Percentiles rank a stretch among this genome's conserved stretches.
Conservation (phyloP, 2,797 vertebrate genomes). For the Cynodonichthys magdalenae region DNA sequence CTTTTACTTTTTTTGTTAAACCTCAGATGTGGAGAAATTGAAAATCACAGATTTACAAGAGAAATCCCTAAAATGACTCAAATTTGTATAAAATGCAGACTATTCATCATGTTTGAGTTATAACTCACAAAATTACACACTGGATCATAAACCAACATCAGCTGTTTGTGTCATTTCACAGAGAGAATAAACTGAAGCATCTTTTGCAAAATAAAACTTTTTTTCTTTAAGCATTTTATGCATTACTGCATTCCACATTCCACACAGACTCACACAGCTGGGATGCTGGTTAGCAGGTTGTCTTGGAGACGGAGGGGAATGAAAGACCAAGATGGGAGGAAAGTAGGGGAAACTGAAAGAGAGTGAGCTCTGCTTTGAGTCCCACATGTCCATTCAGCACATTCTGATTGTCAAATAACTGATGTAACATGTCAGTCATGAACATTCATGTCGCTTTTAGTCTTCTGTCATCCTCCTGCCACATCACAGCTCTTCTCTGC, state of each 20-base stretch:
- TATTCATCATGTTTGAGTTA: background rate
- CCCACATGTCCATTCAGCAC: conserved; percentile 36
- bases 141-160: background rate
- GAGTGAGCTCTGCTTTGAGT: conserved; percentile 38
- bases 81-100: background rate
- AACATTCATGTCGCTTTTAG: conserved; percentile 8
- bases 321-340: conserved; percentile 22
- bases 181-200: background rate
- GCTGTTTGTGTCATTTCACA: background rate
- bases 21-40: conserved; percentile 45
- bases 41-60: conserved; percentile 21
- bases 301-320: conserved; percentile 53
- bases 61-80: background rate
- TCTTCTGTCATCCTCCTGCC: background rate
- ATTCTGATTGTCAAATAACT: background rate
- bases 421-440: conserved; percentile 20
- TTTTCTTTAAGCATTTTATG: conserved; percentile 37
- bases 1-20: conserved; percentile 40
- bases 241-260: conserved; percentile 40
- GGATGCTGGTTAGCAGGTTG: conserved; percentile 59
- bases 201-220: conserved; percentile 4
- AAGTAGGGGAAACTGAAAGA: conserved; percentile 14
- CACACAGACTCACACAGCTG: conserved; percentile 47
- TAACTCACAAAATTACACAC: background rate
- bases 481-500: background rate